phyloP scores from a whole-genome alignment of 2,113 vertebrate species.

The Polypterus bichir region DNA sequence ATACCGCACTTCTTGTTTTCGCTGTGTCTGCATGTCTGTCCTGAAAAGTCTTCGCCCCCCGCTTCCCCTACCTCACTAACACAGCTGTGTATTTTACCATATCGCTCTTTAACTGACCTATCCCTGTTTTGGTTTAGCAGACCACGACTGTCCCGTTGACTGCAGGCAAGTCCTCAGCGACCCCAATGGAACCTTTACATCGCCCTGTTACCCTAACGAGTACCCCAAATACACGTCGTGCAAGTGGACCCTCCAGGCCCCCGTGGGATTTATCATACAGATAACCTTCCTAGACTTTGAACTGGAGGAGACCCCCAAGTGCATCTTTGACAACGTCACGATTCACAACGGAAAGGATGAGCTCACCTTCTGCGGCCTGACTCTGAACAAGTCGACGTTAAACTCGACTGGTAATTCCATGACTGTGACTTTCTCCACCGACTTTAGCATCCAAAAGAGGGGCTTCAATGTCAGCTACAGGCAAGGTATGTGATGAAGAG shows the following conservation, averaged over 20 bases:
- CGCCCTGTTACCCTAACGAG: constrained; percentile 78
- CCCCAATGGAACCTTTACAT: constrained; percentile 65
- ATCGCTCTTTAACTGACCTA: constrained; percentile 4
- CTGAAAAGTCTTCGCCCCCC: too few species aligned
- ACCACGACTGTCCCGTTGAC: constrained; percentile 51
- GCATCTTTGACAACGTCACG: constrained; percentile 77
- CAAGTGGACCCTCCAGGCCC: constrained; percentile 75
- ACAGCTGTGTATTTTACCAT: too few species aligned
- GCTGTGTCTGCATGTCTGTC: too few species aligned
- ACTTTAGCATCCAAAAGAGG: constrained; percentile 92
- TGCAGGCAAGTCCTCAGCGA: constrained; percentile 60
- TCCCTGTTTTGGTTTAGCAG: constrained; percentile 41
- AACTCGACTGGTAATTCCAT: constrained; percentile 85
- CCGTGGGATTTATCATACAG: constrained; percentile 79
- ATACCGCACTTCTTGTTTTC: too few species aligned
- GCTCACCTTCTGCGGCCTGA: constrained; percentile 75
- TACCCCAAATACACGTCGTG: constrained; percentile 75
- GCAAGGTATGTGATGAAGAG: constrained; percentile 59
- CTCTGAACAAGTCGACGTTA: constrained; percentile 77
- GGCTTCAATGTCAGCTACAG: constrained; percentile 78
- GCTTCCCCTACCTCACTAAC: too few species aligned
- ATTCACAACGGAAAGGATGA: constrained; percentile 66
- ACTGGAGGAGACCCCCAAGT: constrained; percentile 79
- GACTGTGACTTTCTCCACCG: constrained; percentile 75
- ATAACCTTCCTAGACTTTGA: constrained; percentile 87